Evolutionary conservation across 2,888 invertebrate genomes (phyloP), one percentile per base, ranked within the genome.

Genomic region (Salticus scenicus): DNA sequence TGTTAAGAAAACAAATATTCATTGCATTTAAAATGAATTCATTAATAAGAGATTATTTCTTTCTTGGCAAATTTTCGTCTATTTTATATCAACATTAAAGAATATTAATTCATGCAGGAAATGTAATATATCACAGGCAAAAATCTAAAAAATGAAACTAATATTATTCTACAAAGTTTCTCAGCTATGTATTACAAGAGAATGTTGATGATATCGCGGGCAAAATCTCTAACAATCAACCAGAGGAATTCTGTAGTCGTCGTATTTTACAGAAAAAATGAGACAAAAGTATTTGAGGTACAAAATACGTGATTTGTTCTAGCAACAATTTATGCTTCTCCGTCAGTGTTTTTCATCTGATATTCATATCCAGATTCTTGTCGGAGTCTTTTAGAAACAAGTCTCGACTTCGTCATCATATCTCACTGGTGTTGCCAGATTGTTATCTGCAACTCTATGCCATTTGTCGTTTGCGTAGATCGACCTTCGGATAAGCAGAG

Each of bases 401-500:
- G 75, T 82, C 70, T 47, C 64, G 76, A 57, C 71, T 76, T 42
- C 41, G 63, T 76, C 63, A 28, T 63, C 82, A 82, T 82, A 82
- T 82, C 82, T 82, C 82, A 82, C 82, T 42, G 27, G 24, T 57
- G 27, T 71, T 70, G 69, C 71, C 71, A 71, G 82, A 82, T 82
- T 20, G 20, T 76, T 75, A 82, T 82, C 82, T 24, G n/a, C 30
- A 20, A 17, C 33, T 20, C 76, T 30, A 27, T 66, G 71, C 82
- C 70, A 82, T 82, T 82, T 82, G 82, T 82, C 82, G 82, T 76
- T 76, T 33, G 64, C 47, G 1, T n/a, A 71, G 82, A 82, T 82
- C 66, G 41, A 70, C 24, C 37, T 51, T 47, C 82, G 27, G 82
- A 82, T 82, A 82, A 76, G 76, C 41, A 12, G 70, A 63, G 47